Percentiles rank a stretch among this genome's conserved stretches.
Evolutionary conservation across 2,888 invertebrate genomes (phyloP).

Genomic region (Campaea margaritaria): DNA sequence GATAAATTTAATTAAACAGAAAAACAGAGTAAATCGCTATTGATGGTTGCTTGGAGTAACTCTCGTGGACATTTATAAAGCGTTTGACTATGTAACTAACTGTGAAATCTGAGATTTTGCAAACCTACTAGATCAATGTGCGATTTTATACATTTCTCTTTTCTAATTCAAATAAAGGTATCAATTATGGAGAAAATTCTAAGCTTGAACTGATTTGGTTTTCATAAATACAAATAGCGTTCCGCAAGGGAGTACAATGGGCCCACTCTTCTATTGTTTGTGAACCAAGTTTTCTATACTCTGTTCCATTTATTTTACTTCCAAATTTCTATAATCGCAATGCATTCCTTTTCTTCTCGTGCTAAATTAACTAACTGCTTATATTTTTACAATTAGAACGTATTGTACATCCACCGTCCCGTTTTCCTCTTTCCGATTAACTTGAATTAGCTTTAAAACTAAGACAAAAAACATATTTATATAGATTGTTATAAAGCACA

Average conservation of each 20-base stretch:
- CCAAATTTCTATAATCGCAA: conserved; percentile 51
- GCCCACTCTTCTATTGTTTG: conserved; percentile 38
- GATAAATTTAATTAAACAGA: not conserved
- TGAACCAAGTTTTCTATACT: conserved; percentile 32
- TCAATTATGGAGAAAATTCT: not conserved
- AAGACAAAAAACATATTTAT: conserved; percentile 77
- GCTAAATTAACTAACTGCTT: conserved; percentile 62
- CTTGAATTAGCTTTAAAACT: conserved; percentile 80
- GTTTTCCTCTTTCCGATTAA: conserved; percentile 80
- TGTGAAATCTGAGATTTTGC: not conserved
- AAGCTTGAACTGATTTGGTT: not conserved
- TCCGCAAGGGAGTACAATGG: conserved; percentile 51
- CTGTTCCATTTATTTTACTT: conserved; percentile 31
- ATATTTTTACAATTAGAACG: conserved; percentile 73
- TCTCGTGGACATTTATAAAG: not conserved
- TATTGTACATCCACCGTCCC: conserved; percentile 82
- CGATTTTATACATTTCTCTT: not conserved
- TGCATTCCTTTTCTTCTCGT: conserved; percentile 61
- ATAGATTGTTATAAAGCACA: conserved; percentile 85
- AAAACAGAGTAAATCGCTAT: not conserved
- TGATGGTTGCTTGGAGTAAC: not conserved
- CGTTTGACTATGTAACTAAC: not conserved
- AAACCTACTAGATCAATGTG: not conserved
- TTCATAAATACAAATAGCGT: conserved; percentile 34
- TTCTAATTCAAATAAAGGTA: not conserved